Evolutionary conservation across 1,140 invertebrate species (phyloP), one percentile per base, ranked within the genome.

Genomic region (Paracyclopina nana): DNA sequence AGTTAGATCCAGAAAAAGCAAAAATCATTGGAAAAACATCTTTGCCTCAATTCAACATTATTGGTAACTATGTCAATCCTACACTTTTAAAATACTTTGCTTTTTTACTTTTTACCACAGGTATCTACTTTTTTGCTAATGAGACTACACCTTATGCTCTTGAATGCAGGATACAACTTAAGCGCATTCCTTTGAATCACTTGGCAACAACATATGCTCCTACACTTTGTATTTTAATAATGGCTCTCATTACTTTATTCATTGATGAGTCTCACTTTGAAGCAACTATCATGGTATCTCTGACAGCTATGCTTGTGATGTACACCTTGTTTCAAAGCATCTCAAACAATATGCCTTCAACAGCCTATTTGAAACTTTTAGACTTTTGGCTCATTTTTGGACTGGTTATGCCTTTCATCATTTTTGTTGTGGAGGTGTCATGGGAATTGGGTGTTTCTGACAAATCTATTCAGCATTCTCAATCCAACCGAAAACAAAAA

Each of bases 351-450:
- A n/a, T 38, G 34, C 34, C 34, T 8, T 16, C 14, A 38, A 38
- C 34, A 20, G 34, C 34, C 8, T 38, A 38, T 20, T 8, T 38
- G 34, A 38, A 38, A 8, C 8, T 38, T n/a, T 16, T 38, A n/a
- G 34, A 38, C 34, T 16, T 38, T 20, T 38, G 34, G 34, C 8
- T 38, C n/a, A 38, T 38, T 38, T 38, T 38, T 38, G 34, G 34
- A 2, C 34, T 38, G n/a, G 20, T 38, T 20, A 38, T 38, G 34
- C 34, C 34, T 16, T 38, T 38, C 20, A 20, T 20, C 5, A 20
- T 38, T 4, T 38, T 38, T 20, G 4, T 38, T 8, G 34, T 38
- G 34, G 14, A 16, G 34, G 34, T 38, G 34, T n/a, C 20, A 16
- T 38, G 34, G 34, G 34, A 38, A 20, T 38, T 38, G 34, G n/a